These are phyloP conservation scores for Chrysolina oricalcia DNA, from an alignment of 2,888 invertebrate species.

Conservation along the genomic window DNA sequence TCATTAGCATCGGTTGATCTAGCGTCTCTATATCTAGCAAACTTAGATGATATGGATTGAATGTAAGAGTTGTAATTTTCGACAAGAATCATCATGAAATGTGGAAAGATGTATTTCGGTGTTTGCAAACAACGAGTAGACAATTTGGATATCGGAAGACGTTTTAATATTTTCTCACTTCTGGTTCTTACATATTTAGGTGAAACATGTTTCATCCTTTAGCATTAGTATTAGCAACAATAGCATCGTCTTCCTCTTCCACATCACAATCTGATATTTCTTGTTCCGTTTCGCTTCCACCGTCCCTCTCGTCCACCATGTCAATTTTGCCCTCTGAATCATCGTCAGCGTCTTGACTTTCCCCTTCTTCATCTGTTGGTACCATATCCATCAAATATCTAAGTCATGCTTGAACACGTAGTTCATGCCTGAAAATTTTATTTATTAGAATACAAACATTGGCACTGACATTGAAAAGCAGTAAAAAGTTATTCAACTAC, in stretches of 20 bases:
- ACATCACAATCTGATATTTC: constrained; percentile 35
- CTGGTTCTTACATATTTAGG: constrained; percentile 24
- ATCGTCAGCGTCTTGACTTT: no score
- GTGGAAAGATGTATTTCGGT: constrained; percentile 28
- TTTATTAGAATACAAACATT: constrained; percentile 12
- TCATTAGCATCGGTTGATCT: constrained; percentile 28
- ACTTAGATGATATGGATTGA: constrained; percentile 30
- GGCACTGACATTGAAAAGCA: no score
- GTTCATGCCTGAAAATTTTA: constrained; percentile 1
- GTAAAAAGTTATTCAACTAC: no score
- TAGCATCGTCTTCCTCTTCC: constrained; percentile 24
- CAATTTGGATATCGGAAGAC: no score
- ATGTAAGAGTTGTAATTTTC: constrained; percentile 22
- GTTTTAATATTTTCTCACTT: no score
- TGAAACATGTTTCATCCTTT: constrained; percentile 30
- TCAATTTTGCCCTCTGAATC: no score
- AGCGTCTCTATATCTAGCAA: constrained; percentile 30
- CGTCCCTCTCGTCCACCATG: constrained; percentile 24
- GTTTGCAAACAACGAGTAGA: constrained; percentile 23
- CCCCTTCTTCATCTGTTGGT: no score
- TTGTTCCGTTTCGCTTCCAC: constrained; percentile 36
- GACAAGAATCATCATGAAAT: constrained; percentile 25
- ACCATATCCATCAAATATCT: no score
- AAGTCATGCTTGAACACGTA: no score
- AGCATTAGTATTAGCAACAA: constrained; percentile 16